Evolutionary conservation across 1,140 invertebrate species (phyloP).

Genomic region (Musca domestica): DNA sequence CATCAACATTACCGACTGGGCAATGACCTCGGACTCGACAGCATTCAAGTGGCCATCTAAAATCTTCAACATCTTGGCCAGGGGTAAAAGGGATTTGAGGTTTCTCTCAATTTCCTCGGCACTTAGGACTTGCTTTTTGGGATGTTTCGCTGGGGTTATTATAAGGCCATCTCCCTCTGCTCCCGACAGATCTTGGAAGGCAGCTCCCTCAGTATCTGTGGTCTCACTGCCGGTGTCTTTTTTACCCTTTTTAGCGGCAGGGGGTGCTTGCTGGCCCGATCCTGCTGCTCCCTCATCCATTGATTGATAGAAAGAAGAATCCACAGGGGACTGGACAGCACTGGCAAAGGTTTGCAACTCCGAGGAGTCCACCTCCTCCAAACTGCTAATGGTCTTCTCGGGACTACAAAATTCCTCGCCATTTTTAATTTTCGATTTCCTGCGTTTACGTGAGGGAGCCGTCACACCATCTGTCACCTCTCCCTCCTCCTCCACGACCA

Average conservation of each 20-base stretch:
- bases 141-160: constrained; percentile 31
- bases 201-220: constrained; percentile 42
- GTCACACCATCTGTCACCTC: constrained; percentile 43
- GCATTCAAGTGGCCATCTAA: constrained; percentile 55
- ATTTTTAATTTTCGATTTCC: constrained; percentile 45
- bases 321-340: constrained; percentile 58
- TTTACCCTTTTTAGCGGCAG: constrained; percentile 49
- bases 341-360: constrained; percentile 63
- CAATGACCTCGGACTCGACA: constrained; percentile 62
- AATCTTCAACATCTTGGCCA: constrained; percentile 42
- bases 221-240: constrained; percentile 49
- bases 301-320: constrained; percentile 31
- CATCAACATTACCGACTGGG: constrained; percentile 64
- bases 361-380: constrained; percentile 58
- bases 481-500: constrained; percentile 45
- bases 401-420: constrained; percentile 61
- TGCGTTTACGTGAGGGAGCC: constrained; percentile 43
- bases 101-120: constrained; percentile 48
- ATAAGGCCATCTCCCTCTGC: constrained; percentile 57
- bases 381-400: constrained; percentile 41
- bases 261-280: constrained; percentile 45
- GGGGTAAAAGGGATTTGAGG: constrained; percentile 38
- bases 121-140: constrained; percentile 31
- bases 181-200: constrained; percentile 56
- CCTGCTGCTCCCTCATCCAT: constrained; percentile 31